Evolutionary conservation across 2,888 invertebrate genomes (phyloP), one percentile per base, ranked within the genome.

Genomic region (Coenonympha glycerion): DNA sequence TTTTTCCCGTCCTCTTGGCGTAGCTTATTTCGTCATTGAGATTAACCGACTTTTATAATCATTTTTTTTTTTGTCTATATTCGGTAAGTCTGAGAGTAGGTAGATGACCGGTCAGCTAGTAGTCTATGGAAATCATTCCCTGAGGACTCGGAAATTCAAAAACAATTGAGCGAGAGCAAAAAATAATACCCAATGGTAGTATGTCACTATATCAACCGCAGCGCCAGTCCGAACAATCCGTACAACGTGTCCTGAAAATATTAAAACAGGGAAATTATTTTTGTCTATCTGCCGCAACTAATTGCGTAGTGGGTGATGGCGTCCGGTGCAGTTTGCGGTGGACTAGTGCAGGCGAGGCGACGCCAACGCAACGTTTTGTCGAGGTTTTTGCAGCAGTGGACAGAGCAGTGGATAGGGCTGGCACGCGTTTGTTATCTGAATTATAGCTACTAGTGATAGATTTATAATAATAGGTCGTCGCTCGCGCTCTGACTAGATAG

Each of bases 291-390:
- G 55, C 59, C 55, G 44, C 58, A 59, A 59, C 61, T 61, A 63
- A 62, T 63, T 65, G 62, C 65, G 60, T 62, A 59, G 59, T 59
- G 57, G 59, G 61, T 65, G 55, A 57, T 60, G 61, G 58, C 64
- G 73, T 68, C 71, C 69, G 66, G 58, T 70, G 73, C 76, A 78
- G 75, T 73, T 73, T 79, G 83, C 66, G 81, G 83, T 77, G 60
- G 61, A 69, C 66, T 68, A 66, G 71, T 70, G 73, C 69, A 68
- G 66, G 63, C 64, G 60, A 63, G 59, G 56, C 60, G 60, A 62
- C 59, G 59, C 56, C 60, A 60, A 62, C 59, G 61, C 57, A 55
- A 64, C 64, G 76, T 79, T 78, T 76, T 75, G 75, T 67, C 60
- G 61, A 64, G 68, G 69, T 83, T 83, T 84, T 82, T 82, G 76